Conservation (phyloP, 2,888 invertebrate species). For the Choreutis nemorana region DNA sequence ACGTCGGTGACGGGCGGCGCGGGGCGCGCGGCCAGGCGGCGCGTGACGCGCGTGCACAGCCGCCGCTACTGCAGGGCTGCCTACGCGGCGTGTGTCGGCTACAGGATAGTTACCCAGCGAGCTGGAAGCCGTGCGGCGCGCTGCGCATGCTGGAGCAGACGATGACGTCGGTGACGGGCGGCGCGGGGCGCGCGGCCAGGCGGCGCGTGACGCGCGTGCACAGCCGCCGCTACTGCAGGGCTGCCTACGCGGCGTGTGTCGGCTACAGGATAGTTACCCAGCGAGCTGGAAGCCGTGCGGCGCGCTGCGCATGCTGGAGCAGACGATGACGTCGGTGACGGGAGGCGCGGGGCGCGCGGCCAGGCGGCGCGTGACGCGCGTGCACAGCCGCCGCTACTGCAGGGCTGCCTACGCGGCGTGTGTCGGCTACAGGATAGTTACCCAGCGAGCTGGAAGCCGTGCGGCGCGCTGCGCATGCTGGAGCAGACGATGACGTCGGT, state of each 20-base stretch:
- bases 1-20: constrained; percentile 87
- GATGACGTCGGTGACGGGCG: constrained; percentile 90
- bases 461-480: constrained; percentile 84
- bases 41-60: constrained; percentile 82
- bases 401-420: too few relatives aligned
- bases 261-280: too few relatives aligned
- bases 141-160: constrained; percentile 85
- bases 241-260: too few relatives aligned
- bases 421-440: too few relatives aligned
- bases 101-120: constrained; percentile 93
- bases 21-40: constrained; percentile 50
- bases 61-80: too few relatives aligned
- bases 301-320: constrained; percentile 84
- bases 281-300: constrained; percentile 90
- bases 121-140: constrained; percentile 87
- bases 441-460: constrained; percentile 91
- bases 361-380: constrained; percentile 69
- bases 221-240: constrained; percentile 88
- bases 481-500: constrained; percentile 94
- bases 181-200: constrained; percentile 60
- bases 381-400: constrained; percentile 91
- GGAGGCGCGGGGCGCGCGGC: constrained; percentile 69
- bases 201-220: constrained; percentile 78
- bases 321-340: constrained; percentile 91
- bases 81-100: too few relatives aligned